Percentiles rank a stretch among this genome's conserved stretches.
Evolutionary conservation across 1,140 invertebrate genomes (phyloP).

Genomic region (Adoxophyes honmai): DNA sequence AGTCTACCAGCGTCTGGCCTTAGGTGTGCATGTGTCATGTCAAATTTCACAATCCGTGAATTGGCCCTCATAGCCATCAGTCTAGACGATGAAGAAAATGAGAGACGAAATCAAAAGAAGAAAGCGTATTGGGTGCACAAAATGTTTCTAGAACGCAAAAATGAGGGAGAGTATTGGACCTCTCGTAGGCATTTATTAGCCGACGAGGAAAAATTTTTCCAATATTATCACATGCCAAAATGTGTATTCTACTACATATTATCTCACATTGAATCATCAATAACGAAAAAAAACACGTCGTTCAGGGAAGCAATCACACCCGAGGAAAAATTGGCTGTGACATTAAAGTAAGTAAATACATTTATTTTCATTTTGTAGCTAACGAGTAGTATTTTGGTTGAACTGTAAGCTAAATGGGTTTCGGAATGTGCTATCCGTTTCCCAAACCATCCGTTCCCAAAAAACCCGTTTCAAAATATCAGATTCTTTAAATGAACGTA

Average conservation of each 20-base stretch:
- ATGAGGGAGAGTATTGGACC: slow-evolving; percentile 13
- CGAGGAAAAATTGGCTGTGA: slow-evolving; percentile 17
- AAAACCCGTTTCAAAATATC: too few relatives aligned
- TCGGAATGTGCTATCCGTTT: too few relatives aligned
- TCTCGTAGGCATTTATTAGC: slow-evolving; percentile 11
- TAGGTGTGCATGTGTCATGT: slow-evolving; percentile 5
- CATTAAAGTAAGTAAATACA: slow-evolving; percentile 17
- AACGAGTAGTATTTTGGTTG: too few relatives aligned
- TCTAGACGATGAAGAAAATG: slow-evolving; percentile 12
- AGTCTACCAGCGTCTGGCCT: too few relatives aligned
- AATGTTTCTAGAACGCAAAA: slow-evolving; percentile 7
- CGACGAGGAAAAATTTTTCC: slow-evolving; percentile 13
- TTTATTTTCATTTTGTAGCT: too few relatives aligned
- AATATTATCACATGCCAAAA: slow-evolving; percentile 9
- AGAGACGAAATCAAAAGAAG: slow-evolving; percentile 6
- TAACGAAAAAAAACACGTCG: slow-evolving; percentile 6
- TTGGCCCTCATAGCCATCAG: slow-evolving; percentile 5
- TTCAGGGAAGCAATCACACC: slow-evolving; percentile 16
- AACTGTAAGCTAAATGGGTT: too few relatives aligned
- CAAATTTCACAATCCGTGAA: slow-evolving; percentile 10
- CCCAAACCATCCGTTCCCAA: too few relatives aligned
- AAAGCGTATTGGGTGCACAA: slow-evolving; percentile 14
- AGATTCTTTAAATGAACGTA: too few relatives aligned
- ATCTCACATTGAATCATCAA: slow-evolving; percentile 8
- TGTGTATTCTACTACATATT: slow-evolving; percentile 4